Percentiles rank a stretch among this genome's conserved stretches.
phyloP scores from a whole-genome alignment of 2,113 vertebrate species.

The Myrmecophaga tridactyla region DNA sequence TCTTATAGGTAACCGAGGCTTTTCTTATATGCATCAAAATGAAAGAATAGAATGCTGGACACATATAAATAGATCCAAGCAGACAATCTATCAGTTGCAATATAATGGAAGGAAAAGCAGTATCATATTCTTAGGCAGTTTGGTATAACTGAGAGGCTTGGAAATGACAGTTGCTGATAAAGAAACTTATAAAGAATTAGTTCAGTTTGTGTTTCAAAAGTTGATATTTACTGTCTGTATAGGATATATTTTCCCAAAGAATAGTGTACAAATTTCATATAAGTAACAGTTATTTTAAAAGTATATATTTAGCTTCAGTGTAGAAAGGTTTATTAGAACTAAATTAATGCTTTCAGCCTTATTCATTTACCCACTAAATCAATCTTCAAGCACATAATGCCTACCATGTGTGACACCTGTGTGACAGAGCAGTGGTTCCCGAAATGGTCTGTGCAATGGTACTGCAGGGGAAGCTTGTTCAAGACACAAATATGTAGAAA shows the following conservation, averaged over 20 bases:
- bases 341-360: background rate
- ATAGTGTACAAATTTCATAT: background rate
- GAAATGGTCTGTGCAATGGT: background rate
- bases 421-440: background rate
- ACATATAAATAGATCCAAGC: background rate
- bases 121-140: background rate
- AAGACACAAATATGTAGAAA: background rate
- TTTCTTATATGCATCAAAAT: background rate
- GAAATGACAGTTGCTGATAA: background rate
- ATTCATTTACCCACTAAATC: background rate
- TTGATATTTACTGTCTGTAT: background rate
- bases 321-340: background rate
- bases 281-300: background rate
- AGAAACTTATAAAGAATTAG: background rate
- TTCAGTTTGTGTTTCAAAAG: background rate
- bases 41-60: background rate
- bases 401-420: background rate
- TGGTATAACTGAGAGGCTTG: background rate
- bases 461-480: background rate
- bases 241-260: background rate
- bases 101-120: background rate
- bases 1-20: background rate
- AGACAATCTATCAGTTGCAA: background rate
- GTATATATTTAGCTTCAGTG: conserved; percentile 2
- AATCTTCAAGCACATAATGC: background rate